Percentiles rank a stretch among this genome's conserved stretches.
Evolutionary conservation across 2,797 vertebrate genomes (phyloP).

Genomic region (Phoxinus dragarum): DNA sequence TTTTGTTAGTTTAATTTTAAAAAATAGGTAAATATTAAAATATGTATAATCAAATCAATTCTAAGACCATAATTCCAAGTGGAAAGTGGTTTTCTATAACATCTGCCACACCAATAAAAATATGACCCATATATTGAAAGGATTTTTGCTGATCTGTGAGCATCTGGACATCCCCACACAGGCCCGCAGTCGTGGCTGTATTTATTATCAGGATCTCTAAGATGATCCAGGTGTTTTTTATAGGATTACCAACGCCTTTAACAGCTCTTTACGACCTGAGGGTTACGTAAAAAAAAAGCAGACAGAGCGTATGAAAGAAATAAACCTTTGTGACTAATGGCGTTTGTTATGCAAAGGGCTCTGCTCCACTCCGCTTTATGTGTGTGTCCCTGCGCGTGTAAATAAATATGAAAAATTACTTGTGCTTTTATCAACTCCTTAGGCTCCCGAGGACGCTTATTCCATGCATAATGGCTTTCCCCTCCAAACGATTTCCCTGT

Average conservation of each 20-base stretch:
- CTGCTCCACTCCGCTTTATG: background rate
- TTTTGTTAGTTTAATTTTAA: too few species aligned
- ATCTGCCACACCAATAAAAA: background rate
- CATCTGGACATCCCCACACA: background rate
- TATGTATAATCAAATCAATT: too few species aligned
- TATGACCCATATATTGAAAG: background rate
- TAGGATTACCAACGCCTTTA: conserved; percentile 36
- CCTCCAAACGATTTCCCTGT: conserved; percentile 21
- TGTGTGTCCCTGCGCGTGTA: conserved; percentile 39
- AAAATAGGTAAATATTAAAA: too few species aligned
- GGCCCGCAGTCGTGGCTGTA: background rate
- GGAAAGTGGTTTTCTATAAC: too few species aligned
- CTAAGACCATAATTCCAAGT: too few species aligned
- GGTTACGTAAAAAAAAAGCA: conserved; percentile 11
- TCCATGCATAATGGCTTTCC: conserved; percentile 31
- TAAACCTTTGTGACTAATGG: conserved; percentile 43
- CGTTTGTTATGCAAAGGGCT: conserved; percentile 41
- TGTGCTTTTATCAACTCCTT: conserved; percentile 50
- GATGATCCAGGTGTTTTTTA: conserved; percentile 55
- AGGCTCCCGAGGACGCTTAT: conserved; percentile 38
- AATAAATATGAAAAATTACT: conserved; percentile 56
- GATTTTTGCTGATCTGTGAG: background rate
- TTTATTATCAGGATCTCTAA: conserved; percentile 20
- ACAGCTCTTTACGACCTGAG: conserved; percentile 33
- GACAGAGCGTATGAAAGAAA: conserved; percentile 34